These are phyloP conservation scores for Terebella lapidaria DNA, from an alignment of 2,888 invertebrate genomes.

Conservation along the genomic window DNA sequence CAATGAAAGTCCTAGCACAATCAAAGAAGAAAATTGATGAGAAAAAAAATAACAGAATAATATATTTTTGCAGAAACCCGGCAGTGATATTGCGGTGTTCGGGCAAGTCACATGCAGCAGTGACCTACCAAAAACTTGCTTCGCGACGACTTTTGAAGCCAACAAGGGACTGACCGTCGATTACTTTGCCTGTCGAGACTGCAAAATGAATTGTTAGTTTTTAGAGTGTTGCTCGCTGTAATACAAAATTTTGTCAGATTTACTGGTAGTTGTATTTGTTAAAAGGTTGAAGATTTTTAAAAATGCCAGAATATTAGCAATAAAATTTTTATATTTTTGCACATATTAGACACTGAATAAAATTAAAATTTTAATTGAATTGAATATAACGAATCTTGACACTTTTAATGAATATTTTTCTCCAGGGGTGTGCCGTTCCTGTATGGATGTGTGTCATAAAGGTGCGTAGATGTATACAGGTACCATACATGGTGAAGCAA, in stretches of 20 bases:
- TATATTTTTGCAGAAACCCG: slow-evolving; percentile 36
- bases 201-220: slow-evolving; percentile 41
- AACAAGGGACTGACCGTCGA: slow-evolving; percentile 31
- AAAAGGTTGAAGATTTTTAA: too few relatives aligned
- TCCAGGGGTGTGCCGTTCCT: slow-evolving; percentile 40
- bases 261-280: too few relatives aligned
- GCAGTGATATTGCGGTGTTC: slow-evolving; percentile 38
- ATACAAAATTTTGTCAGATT: too few relatives aligned
- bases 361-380: not conserved
- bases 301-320: too few relatives aligned
- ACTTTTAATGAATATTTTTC: not conserved
- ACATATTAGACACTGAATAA: not conserved
- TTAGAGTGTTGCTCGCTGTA: not conserved
- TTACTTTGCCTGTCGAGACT: slow-evolving; percentile 41
- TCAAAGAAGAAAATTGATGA: too few relatives aligned
- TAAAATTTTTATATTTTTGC: not conserved
- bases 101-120: slow-evolving; percentile 35
- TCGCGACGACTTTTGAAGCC: slow-evolving; percentile 31
- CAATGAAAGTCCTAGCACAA: too few relatives aligned
- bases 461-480: slow-evolving; percentile 26
- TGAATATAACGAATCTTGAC: not conserved
- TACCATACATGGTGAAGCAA: too few relatives aligned
- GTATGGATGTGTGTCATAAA: slow-evolving; percentile 39
- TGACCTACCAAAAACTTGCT: slow-evolving; percentile 42
- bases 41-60: too few relatives aligned